Evolutionary conservation across 2,797 vertebrate genomes (phyloP), one percentile per base, ranked within the genome.

Genomic region (Diglossa cyanea): DNA sequence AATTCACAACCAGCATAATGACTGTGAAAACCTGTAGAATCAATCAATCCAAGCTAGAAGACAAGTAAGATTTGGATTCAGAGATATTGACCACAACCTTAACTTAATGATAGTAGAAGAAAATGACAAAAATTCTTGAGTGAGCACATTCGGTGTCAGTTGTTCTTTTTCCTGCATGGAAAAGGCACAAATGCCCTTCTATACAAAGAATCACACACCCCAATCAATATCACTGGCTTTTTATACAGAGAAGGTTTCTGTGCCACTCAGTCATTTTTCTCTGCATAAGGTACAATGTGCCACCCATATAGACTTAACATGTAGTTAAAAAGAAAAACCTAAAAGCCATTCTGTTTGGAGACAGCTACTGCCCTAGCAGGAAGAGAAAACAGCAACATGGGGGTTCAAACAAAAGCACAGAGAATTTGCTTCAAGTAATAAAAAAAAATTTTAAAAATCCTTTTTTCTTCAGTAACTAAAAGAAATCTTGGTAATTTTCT

Each of bases 41-140:
- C 80, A 92, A 94, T 96, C 86, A 95, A 79, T 94, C 48, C 13
- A 5, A 90, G 53, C 30, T 35, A 77, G 63, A 85, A 88, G n/a
- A 87, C 82, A 94, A 57, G 55, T 39, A 63, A 74, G 72, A 95
- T 81, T 80, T 94, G 60, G 68, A 93, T 93, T 79, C 90, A 51
- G 37, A 91, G 71, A 45, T 95, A 91, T 40, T 81, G 77, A 63
- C 58, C 68, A 51, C 0, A 4, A 80, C 77, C 71, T 81, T 76
- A 90, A 94, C 77, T 67, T 83, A 92, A 83, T 13, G 9, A 88
- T 4, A 75, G 30, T 7, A 87, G 57, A 57, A 68, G 47, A 92
- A 96, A 96, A 90, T 26, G 30, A 66, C 53, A 87, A 73, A 91
- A 94, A 85, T 26, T 50, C 51, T 50, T 31, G 44, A 76, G 62